Evolutionary conservation across 2,113 vertebrate genomes (phyloP), one percentile per base, ranked within the genome.

Genomic region (Myxocyprinus asiaticus): DNA sequence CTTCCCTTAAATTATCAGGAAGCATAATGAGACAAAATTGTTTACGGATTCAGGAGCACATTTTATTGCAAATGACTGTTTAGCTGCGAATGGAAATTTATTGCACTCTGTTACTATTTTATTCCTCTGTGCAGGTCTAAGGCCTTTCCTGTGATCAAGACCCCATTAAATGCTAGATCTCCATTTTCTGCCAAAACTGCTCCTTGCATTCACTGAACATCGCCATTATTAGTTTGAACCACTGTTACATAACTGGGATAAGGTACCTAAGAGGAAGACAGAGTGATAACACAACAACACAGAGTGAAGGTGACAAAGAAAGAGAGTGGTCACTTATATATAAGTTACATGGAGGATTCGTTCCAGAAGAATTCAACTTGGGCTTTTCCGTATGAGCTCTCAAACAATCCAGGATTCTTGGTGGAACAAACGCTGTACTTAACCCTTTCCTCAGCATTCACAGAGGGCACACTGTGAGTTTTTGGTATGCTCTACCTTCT

Each of bases 371-470:
- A 84, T 87, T 88, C 87, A 90, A 85, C 78, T 14, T 81, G 77
- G 81, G 86, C 87, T 92, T 91, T 91, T 89, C 88, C 84, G 82
- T 88, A 89, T 91, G 90, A 88, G 45, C 87, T 90, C 74, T 83
- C 85, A 76, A 88, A 85, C 86, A 74, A 86, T 83, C 79, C 84
- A 61, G 81, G 67, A 72, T 83, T 88, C 66, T 86, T 79, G 81
- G 65, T 53, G 82, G 79, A 84, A 77, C 87, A 87, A 81, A 78
- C 73, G 75, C 77, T 86, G 50, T 68, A 85, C 80, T 85, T 87
- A 87, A 88, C 84, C 85, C 88, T 82, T 88, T 83, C 73, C 81
- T 42, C 17, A 51, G n/a, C 55, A 66, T 22, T 17, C 15, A 45
- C 53, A 47, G 17, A 22, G 50, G 7, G 73, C 58, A 65, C 44